Evolutionary conservation across 53 echinoderm and acorn worm species (phyloP).

Genomic region (Paracentrotus lividus): DNA sequence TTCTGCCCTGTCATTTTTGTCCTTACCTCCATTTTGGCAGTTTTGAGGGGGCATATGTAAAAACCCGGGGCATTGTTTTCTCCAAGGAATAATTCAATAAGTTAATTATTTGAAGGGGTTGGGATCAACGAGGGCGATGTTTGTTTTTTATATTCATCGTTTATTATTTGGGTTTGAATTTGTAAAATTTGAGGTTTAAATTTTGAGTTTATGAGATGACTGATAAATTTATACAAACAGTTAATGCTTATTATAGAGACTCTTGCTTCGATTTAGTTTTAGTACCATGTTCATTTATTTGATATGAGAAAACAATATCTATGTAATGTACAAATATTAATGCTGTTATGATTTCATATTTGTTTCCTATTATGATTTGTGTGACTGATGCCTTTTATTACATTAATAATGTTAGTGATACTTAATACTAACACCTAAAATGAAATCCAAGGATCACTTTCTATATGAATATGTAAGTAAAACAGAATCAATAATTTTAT

Average conservation of each 20-base stretch:
- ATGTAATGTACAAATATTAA: neutral
- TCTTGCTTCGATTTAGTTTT: neutral
- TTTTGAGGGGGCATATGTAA: constrained; percentile 3
- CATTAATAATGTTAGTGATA: too few relatives aligned
- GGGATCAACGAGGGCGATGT: neutral
- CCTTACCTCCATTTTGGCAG: constrained; percentile 34
- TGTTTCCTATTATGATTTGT: too few relatives aligned
- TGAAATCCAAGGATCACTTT: too few relatives aligned
- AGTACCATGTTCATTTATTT: neutral
- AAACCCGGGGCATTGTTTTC: neutral
- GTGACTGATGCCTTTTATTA: too few relatives aligned
- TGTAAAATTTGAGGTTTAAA: neutral
- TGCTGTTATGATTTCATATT: too few relatives aligned
- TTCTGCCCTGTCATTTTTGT: constrained; percentile 66
- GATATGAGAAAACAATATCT: neutral
- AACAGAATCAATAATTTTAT: too few relatives aligned
- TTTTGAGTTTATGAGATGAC: neutral
- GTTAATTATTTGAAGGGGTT: neutral
- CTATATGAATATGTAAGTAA: too few relatives aligned
- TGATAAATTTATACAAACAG: neutral
- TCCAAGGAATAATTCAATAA: neutral
- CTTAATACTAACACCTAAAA: too few relatives aligned
- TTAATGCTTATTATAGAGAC: neutral
- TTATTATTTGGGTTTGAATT: neutral
- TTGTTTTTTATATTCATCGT: neutral